Evolutionary conservation across 2,797 vertebrate genomes (phyloP).

Genomic region (Meda fulgida): DNA sequence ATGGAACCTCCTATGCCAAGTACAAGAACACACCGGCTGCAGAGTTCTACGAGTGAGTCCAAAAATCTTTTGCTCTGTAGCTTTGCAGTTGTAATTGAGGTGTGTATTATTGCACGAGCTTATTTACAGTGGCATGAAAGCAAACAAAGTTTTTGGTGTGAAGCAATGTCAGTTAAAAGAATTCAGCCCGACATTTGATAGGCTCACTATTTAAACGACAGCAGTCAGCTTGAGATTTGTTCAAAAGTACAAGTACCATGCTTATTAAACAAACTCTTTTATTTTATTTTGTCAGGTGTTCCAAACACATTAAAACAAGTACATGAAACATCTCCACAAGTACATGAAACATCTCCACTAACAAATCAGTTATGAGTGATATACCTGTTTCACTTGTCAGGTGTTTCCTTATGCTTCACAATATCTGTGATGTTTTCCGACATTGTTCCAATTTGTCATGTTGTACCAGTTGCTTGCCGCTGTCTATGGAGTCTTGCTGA

Average conservation of each 20-base stretch:
- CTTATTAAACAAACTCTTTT: not conserved
- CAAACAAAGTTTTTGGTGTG: not conserved
- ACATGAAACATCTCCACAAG: not conserved
- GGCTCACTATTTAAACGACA: not conserved
- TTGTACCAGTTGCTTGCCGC: constrained; percentile 6
- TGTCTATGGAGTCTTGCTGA: constrained; percentile 27
- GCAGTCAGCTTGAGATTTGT: not conserved
- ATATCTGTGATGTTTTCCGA: not conserved
- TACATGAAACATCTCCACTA: not conserved
- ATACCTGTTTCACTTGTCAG: not conserved
- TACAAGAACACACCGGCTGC: constrained; percentile 94
- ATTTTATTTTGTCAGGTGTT: not conserved
- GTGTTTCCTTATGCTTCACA: constrained; percentile 1
- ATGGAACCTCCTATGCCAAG: constrained; percentile 89
- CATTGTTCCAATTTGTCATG: constrained; percentile 10
- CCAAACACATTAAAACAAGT: not conserved
- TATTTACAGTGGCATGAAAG: not conserved
- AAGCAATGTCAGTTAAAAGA: not conserved
- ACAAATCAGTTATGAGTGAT: not conserved
- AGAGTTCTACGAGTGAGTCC: constrained; percentile 91
- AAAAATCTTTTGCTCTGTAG: not conserved
- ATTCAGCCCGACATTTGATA: not conserved
- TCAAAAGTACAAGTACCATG: not conserved
- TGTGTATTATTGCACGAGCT: not conserved
- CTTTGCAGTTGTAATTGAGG: not conserved